Base-by-base conservation (phyloP, 2,888 invertebrate species). In the Linnaemya tessellans region DNA sequence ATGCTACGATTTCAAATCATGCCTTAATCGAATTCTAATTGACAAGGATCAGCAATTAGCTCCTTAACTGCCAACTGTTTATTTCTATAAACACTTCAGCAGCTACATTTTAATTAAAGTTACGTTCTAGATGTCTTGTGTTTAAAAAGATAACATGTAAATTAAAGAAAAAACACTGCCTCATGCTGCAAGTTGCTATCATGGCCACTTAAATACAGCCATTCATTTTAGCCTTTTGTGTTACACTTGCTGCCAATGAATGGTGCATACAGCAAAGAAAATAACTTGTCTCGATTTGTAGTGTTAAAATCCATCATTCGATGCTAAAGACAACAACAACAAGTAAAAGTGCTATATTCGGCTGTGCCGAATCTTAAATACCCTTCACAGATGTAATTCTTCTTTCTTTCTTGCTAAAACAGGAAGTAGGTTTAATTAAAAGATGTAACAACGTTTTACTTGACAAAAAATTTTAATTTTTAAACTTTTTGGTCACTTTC, bases 231-330 rank as follows among this genome's bases (percentile, higher is more conserved):
- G 38, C 58, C 60, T 80, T 38, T 38, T 43, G 25, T n/a, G 22
- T 49, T 51, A 20, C 18, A 41, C 10, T 49, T 30, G 43, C 46
- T 54, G 13, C n/a, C 80, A 67, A 30, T 67, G 38, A 41, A 71
- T 25, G 43, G 22, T 9, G 25, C 51, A 43, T 1, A 30, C 1
- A 62, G 30, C 18, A 30, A 71, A 41, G 49, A 65, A 77, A 77
- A 70, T 20, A 38, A 77, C 75, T 70, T 75, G 64, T 75, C 62
- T 82, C 35, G 68, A 64, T 75, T 64, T 77, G 81, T 46, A 25
- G 75, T 70, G 64, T 81, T 35, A 68, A 74, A 80, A 74, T 80
- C 80, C 67, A 74, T 74, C 73, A 80, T 67, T 67, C 51, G 10
- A 75, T 56, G 54, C 22, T 62, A 62, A 74, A 60, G 8, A 9